Evolutionary conservation across 1,140 invertebrate genomes (phyloP).

Genomic region (Zophobas morio): DNA sequence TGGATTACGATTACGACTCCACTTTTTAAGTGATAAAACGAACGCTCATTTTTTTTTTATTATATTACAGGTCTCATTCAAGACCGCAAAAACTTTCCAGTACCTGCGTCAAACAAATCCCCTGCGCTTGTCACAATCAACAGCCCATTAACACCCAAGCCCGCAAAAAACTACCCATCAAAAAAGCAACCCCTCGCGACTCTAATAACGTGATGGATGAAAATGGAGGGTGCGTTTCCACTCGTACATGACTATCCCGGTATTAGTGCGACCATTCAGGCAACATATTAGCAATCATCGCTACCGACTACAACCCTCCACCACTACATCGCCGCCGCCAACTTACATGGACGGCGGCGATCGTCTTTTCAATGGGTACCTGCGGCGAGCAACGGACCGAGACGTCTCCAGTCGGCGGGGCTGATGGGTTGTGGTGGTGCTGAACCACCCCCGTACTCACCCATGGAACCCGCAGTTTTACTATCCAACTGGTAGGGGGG

Average conservation of each 20-base stretch:
- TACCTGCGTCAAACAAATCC: slow-evolving; percentile 1
- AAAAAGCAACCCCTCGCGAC: not conserved
- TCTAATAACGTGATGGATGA: not conserved
- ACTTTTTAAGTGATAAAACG: slow-evolving; percentile 14
- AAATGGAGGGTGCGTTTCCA: not conserved
- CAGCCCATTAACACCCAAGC: not conserved
- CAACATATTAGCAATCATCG: slow-evolving; percentile 16
- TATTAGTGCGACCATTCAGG: slow-evolving; percentile 20
- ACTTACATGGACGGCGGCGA: not conserved
- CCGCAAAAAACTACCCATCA: not conserved
- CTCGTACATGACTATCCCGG: not conserved
- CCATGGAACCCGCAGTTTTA: slow-evolving; percentile 74
- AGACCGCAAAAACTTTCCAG: not conserved
- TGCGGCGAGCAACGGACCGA: slow-evolving; percentile 72
- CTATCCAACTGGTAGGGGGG: slow-evolving; percentile 92
- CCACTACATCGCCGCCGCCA: slow-evolving; percentile 52
- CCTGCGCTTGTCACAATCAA: not conserved
- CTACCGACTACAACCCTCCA: slow-evolving; percentile 60
- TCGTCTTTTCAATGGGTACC: slow-evolving; percentile 65
- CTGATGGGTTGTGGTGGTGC: slow-evolving; percentile 66
- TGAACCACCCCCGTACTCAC: slow-evolving; percentile 73
- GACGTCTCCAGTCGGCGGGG: slow-evolving; percentile 71
- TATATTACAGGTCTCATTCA: not conserved
- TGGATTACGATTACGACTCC: slow-evolving; percentile 6
- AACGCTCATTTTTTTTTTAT: not conserved